phyloP scores from a whole-genome alignment of 1,140 invertebrate species.

The Drosophila nannoptera region DNA sequence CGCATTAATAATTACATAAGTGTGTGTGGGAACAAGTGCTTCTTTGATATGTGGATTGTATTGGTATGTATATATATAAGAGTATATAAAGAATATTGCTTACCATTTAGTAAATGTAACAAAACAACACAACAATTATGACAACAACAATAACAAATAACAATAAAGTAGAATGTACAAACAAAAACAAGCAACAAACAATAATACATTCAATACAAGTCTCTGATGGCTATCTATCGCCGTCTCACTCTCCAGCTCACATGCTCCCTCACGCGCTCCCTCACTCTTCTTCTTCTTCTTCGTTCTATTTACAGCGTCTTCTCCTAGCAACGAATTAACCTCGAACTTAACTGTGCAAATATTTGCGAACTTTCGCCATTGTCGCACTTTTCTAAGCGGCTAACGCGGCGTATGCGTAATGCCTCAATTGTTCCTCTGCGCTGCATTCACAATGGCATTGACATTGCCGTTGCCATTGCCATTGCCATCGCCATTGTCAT shows the following conservation, averaged over 20 bases:
- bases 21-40: conserved; percentile 26
- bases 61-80: conserved; percentile 31
- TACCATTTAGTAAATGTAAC: conserved; percentile 74
- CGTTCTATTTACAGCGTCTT: neutral
- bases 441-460: conserved; percentile 39
- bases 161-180: conserved; percentile 18
- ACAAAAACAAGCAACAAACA: conserved; percentile 41
- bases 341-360: conserved; percentile 20
- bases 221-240: neutral
- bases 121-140: conserved; percentile 67
- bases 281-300: neutral
- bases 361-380: conserved; percentile 21
- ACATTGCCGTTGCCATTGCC: neutral
- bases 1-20: conserved; percentile 68
- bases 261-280: neutral
- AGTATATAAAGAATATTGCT: conserved; percentile 68
- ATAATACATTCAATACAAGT: neutral
- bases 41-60: neutral
- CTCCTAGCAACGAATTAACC: conserved; percentile 15
- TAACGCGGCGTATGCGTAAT: conserved; percentile 3
- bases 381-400: conserved; percentile 2
- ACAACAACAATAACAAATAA: conserved; percentile 65
- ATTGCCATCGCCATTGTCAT: conserved; percentile 39
- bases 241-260: neutral
- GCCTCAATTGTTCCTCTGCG: conserved; percentile 35